These are phyloP conservation scores for Ferdinandea cuprea DNA, from an alignment of 2,888 invertebrate species.

Conservation along the genomic window DNA sequence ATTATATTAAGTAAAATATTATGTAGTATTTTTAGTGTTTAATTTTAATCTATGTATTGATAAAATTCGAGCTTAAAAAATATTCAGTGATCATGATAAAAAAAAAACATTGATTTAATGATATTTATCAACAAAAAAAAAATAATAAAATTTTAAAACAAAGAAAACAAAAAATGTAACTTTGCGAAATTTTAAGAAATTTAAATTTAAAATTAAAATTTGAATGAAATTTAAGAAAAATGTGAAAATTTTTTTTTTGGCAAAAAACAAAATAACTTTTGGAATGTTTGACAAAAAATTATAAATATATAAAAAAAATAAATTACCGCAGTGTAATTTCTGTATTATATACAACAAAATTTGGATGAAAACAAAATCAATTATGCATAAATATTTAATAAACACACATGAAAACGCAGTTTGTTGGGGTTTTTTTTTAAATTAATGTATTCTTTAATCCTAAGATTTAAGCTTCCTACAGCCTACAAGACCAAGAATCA, in stretches of 20 bases:
- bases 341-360: conserved; percentile 70
- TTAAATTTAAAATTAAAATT: conserved; percentile 41
- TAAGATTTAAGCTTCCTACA: too few species aligned
- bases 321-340: conserved; percentile 65
- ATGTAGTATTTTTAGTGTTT: conserved; percentile 76
- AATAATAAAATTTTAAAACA: conserved; percentile 18
- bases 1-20: conserved; percentile 77
- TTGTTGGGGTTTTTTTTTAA: background rate
- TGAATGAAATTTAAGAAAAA: conserved; percentile 31
- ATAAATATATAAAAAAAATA: too few species aligned
- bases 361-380: conserved; percentile 58
- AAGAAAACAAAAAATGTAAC: conserved; percentile 26
- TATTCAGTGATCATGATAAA: conserved; percentile 67
- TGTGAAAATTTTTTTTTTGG: conserved; percentile 37
- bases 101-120: conserved; percentile 79
- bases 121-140: conserved; percentile 61
- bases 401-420: conserved; percentile 66
- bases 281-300: conserved; percentile 50
- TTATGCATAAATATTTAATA: conserved; percentile 72
- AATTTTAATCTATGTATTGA: conserved; percentile 70
- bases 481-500: too few species aligned
- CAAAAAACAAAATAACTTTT: conserved; percentile 45
- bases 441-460: background rate
- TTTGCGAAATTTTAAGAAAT: conserved; percentile 58
- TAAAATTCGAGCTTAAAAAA: conserved; percentile 75